Evolutionary conservation across 30 jellyfish, hydroid and myxozoan genomes (phyloP).

Genomic region (Nemopilema nomurai): DNA sequence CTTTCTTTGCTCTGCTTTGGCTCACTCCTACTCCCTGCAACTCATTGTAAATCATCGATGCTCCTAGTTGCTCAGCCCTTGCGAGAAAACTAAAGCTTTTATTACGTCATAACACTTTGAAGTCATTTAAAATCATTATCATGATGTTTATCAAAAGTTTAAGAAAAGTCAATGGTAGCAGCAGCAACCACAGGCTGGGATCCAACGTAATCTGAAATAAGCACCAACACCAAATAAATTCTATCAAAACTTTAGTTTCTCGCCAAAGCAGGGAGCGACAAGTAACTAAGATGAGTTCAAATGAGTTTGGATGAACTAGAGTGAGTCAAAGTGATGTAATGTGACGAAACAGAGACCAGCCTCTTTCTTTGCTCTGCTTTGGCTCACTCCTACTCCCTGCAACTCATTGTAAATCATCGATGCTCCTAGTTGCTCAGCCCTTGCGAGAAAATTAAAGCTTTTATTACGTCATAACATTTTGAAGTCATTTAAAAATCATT

Average conservation of each 20-base stretch:
- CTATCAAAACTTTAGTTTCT: neutral
- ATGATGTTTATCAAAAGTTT: neutral
- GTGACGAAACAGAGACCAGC: neutral
- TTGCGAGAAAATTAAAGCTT: neutral
- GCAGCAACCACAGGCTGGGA: neutral
- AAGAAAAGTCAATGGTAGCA: neutral
- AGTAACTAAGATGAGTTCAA: neutral
- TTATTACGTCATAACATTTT: neutral
- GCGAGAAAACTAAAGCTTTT: neutral
- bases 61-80: neutral
- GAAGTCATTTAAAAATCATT: neutral
- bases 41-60: neutral
- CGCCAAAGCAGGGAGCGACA: neutral
- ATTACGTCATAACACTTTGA: neutral
- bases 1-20: neutral
- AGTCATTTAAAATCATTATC: neutral
- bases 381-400: neutral
- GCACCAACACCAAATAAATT: neutral
- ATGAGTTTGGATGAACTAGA: neutral
- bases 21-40: neutral
- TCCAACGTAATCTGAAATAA: neutral
- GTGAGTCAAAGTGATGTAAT: neutral
- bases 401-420: neutral
- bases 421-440: neutral
- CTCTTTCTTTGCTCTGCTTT: neutral